Base-by-base conservation (phyloP, 1,140 invertebrate species). In the Lepidotrigona ventralis region DNA sequence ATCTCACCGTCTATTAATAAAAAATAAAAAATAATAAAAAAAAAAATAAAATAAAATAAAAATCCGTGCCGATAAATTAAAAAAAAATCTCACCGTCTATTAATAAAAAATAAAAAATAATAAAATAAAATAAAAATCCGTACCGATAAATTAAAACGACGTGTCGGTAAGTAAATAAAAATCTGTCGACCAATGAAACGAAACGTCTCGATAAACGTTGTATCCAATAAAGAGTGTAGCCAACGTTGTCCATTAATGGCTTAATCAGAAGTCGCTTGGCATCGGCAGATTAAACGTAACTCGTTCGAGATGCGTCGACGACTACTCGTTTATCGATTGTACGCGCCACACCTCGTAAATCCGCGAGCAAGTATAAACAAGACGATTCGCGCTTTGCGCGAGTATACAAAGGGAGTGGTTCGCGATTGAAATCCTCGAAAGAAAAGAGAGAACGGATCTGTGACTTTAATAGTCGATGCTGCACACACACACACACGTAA, bases 281-380 rank as follows among this genome's bases (percentile, higher is more conserved):
- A 17, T 33, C 1, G 26, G 19, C n/a, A 66, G 8, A 33, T 69
- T 14, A 23, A 69, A 39, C 11, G 21, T 1, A 39, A 14, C 11
- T 19, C 14, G 15, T 19, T 33, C 26, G 64, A 2, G 64, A 51
- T 2, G 60, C 46, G 26, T 51, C 17, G 17, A 4, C 2, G n/a
- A n/a, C 21, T 53, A 11, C n/a, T n/a, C 63, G 26, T 69, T 79
- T 56, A 69, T 79, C 53, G 64, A 56, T 29, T 46, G 51, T 23
- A 39, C 29, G 51, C 29, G 64, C 33, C 51, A 29, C 63, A 64
- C 12, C 39, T 69, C 33, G 66, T 58, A 70, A 71, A 79, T 79
- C 33, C 12, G 23, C 21, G 54, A 5, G 15, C 14, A n/a, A 70
- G 17, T 79, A 79, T 70, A 79, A 79, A 79, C 53, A 56, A 58